A percentile compares a stretch with the other conserved stretches of the same genome.
Conservation (phyloP, 23 tunicate species). For the Oikopleura dioica region DNA sequence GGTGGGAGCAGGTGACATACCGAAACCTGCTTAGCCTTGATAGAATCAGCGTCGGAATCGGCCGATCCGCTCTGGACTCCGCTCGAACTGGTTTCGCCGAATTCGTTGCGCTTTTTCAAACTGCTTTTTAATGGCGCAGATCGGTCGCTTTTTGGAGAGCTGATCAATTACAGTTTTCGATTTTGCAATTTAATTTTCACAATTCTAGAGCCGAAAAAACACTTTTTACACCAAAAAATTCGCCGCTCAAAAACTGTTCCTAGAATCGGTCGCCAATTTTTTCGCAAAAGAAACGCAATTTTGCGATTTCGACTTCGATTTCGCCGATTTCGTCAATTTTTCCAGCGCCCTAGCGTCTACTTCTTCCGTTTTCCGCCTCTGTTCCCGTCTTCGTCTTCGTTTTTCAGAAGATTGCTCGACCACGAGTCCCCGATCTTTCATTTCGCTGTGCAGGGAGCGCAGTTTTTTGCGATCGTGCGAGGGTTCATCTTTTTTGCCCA, state of each 20-base stretch:
- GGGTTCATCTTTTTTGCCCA: constrained; percentile 7
- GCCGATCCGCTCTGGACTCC: not conserved
- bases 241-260: no score
- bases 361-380: not conserved
- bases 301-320: not conserved
- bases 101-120: not conserved
- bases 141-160: not conserved
- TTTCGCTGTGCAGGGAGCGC: not conserved
- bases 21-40: not conserved
- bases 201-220: no score
- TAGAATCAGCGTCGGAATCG: constrained; percentile 2
- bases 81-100: not conserved
- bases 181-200: no score
- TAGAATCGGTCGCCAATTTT: not conserved
- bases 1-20: no score
- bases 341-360: not conserved
- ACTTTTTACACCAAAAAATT: no score
- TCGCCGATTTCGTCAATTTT: not conserved
- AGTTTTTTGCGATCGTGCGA: no score
- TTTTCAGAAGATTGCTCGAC: not conserved
- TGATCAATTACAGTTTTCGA: no score
- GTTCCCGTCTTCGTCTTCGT: not conserved
- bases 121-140: not conserved
- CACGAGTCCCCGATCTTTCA: constrained; percentile 4
- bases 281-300: constrained; percentile 11